These are phyloP conservation scores for Gisinianus flammeolus DNA, from an alignment of 2,888 invertebrate species.

Conservation along the genomic window DNA sequence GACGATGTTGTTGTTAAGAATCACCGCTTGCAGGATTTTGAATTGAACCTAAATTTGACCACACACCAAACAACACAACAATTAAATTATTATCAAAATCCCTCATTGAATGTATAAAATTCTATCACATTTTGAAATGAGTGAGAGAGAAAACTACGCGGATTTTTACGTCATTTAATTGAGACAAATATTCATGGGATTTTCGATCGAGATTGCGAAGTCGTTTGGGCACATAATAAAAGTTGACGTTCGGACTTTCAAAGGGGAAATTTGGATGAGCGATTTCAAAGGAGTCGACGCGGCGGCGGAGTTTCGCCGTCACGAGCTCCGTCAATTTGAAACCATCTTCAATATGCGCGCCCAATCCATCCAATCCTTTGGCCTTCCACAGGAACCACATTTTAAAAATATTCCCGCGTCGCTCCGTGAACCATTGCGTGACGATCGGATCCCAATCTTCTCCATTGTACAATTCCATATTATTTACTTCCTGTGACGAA, in stretches of 20 bases:
- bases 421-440: constrained; percentile 65
- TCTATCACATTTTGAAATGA: no score
- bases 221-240: not conserved
- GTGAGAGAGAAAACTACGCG: no score
- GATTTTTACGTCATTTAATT: no score
- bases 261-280: not conserved
- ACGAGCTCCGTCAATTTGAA: not conserved
- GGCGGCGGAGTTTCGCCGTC: not conserved
- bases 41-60: no score
- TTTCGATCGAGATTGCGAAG: not conserved
- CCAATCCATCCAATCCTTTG: not conserved
- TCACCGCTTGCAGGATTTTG: not conserved
- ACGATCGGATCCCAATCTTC: not conserved
- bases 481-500: constrained; percentile 1
- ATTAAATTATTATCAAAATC: no score
- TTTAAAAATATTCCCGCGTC: constrained; percentile 92
- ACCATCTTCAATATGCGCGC: not conserved
- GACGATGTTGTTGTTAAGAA: not conserved
- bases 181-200: not conserved
- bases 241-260: not conserved
- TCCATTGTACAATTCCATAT: constrained; percentile 2
- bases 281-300: not conserved
- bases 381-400: constrained; percentile 63
- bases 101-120: no score
- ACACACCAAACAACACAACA: no score